Conservation (phyloP, 2,888 invertebrate species). For the Sepioteuthis lessoniana region DNA sequence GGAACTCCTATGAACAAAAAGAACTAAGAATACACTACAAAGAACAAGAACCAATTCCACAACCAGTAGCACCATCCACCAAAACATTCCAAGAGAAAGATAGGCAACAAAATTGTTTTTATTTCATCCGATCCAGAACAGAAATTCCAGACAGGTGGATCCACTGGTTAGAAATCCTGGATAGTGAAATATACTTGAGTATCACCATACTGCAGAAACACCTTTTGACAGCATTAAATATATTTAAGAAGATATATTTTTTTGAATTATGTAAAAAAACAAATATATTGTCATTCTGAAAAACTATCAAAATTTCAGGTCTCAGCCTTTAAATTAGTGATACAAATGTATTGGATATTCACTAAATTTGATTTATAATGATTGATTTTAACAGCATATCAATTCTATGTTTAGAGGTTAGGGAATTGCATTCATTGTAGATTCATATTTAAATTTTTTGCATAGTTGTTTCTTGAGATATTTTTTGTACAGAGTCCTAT, state of each 20-base stretch:
- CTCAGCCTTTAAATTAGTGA: too few relatives aligned
- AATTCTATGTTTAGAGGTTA: too few relatives aligned
- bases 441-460: too few relatives aligned
- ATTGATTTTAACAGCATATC: too few relatives aligned
- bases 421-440: too few relatives aligned
- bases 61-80: background rate
- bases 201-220: conserved; percentile 8
- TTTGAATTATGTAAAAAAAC: background rate
- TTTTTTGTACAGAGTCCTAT: too few relatives aligned
- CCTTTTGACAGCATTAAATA: background rate
- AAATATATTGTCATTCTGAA: too few relatives aligned
- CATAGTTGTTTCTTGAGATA: too few relatives aligned
- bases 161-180: background rate
- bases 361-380: too few relatives aligned
- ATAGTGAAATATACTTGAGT: background rate
- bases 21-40: background rate
- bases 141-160: background rate
- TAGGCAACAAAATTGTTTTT: background rate
- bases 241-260: background rate
- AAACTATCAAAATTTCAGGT: too few relatives aligned
- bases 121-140: background rate
- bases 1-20: background rate
- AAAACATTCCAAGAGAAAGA: background rate
- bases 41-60: background rate
- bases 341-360: too few relatives aligned